Base-by-base conservation (phyloP, 2,797 vertebrate genomes). In the Heteromormyrus szaboi region DNA sequence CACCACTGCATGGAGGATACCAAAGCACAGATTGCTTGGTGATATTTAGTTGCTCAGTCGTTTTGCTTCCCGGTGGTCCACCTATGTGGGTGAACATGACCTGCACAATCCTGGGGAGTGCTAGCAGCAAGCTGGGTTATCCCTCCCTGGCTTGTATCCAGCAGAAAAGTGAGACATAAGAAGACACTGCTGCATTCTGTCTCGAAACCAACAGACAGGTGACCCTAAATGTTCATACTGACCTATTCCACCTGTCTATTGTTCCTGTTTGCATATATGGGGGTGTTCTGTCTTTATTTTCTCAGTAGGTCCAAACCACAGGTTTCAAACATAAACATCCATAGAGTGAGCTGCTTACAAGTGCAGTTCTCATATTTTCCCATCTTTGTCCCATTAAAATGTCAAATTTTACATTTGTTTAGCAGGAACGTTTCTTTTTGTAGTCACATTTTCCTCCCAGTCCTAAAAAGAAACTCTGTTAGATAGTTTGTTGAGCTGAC, bases 181-280 rank as follows among this genome's bases (percentile, higher is more conserved):
- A 29, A 68, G 65, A 14, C 62, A 29, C 9, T 33, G 29, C 25
- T 37, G 65, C 29, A 37, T 72, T 44, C 41, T 19, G 19, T 79
- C 41, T 79, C 4, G 6, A n/a, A 79, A 44, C 7, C 37, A 44
- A 79, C 37, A 79, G 72, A 79, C 37, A 44, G 76, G 41, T 81
- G 76, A 81, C 76, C 17, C 9, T 72, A 33, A 37, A 25, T 37
- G 65, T 11, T 44, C 37, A 81, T 46, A n/a, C 41, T 81, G 76
- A 46, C n/a, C n/a, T 9, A 81, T 81, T 81, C 37, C 68, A 72
- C 68, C 68, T 81, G 76, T 81, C 76, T 81, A 46, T 81, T 81
- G 41, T 81, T 46, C 41, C 41, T 44, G 33, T 46, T 81, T 81
- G 76, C 76, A 44, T 46, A 81, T 46, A 46, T 81, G 37, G 41